Percentiles rank a stretch among this genome's conserved stretches.
Evolutionary conservation across 2,113 vertebrate genomes (phyloP).

Genomic region (Mandrillus leucophaeus): DNA sequence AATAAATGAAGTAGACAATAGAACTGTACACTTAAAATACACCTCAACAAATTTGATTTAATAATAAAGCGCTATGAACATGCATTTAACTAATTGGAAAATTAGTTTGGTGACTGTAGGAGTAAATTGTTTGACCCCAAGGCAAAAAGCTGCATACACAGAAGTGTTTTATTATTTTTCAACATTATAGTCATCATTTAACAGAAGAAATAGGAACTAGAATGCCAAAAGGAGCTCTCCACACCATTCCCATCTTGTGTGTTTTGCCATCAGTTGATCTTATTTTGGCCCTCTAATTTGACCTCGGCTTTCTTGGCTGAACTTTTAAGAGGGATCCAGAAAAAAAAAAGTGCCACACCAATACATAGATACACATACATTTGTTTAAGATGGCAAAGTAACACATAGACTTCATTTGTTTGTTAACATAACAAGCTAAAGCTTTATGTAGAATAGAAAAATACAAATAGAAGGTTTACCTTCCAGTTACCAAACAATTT

Average conservation of each 20-base stretch:
- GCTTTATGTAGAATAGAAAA: background rate
- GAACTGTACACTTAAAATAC: background rate
- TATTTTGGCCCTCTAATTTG: background rate
- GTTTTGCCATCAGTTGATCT: background rate
- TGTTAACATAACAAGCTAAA: background rate
- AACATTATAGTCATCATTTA: background rate
- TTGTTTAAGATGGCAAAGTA: background rate
- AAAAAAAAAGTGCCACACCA: background rate
- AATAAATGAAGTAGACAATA: background rate
- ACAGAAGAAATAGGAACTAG: background rate
- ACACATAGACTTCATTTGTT: background rate
- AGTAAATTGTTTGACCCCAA: background rate
- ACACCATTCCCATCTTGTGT: background rate
- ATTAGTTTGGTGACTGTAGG: background rate
- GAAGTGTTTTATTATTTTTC: background rate
- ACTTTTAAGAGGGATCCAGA: background rate
- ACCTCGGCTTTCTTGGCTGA: background rate
- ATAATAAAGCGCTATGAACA: background rate
- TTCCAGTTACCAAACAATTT: background rate
- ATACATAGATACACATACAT: background rate
- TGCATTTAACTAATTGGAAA: background rate
- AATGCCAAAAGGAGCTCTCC: background rate
- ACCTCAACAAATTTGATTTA: background rate
- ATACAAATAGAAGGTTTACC: background rate
- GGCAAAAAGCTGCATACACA: background rate